Base-by-base conservation (phyloP, 1,140 invertebrate genomes). In the Bombus confusus region DNA sequence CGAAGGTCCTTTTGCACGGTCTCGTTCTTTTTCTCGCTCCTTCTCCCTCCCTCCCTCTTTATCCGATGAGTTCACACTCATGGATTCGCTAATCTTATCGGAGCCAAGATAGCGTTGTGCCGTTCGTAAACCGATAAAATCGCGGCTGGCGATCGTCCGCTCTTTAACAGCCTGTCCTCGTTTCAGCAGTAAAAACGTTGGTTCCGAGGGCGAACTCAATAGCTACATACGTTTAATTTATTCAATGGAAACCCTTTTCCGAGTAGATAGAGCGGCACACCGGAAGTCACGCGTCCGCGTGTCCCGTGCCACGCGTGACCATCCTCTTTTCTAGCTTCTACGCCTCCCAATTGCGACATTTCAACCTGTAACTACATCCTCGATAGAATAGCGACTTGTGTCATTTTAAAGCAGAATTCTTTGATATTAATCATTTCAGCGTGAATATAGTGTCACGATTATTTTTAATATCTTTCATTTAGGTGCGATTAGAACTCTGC, bases 61-160 rank as follows among this genome's bases (percentile, higher is more conserved):
- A 43, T 31, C 28, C 72, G 76, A 37, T 37, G 71, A 76, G 75
- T 83, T 80, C 80, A 78, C 85, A 78, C 87, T 87, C 68, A 83
- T 84, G 77, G 81, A 87, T 89, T 74, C 57, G 88, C 88, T 90
- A 90, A 90, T 90, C 89, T 92, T 90, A 91, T 92, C 91, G 86
- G 59, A 37, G 52, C 41, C 39, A 77, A 89, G 89, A 91, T 92
- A 92, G 64, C 13, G 77, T 52, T 22, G 47, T 2, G 18, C 47
- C 18, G 18, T 84, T 85, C 66, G 71, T 69, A 79, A 43, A 77
- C 52, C 64, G 85, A 90, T 90, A 90, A 88, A 87, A 87, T 87
- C 78, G 80, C 57, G 43, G 34, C 37, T 88, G 39, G 71, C 78
- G 39, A 74, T 74, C 72, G 77, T 39, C 62, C 75, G 69, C 31